phyloP scores from a whole-genome alignment of 2,113 vertebrate species.

The Stercorarius parasiticus region DNA sequence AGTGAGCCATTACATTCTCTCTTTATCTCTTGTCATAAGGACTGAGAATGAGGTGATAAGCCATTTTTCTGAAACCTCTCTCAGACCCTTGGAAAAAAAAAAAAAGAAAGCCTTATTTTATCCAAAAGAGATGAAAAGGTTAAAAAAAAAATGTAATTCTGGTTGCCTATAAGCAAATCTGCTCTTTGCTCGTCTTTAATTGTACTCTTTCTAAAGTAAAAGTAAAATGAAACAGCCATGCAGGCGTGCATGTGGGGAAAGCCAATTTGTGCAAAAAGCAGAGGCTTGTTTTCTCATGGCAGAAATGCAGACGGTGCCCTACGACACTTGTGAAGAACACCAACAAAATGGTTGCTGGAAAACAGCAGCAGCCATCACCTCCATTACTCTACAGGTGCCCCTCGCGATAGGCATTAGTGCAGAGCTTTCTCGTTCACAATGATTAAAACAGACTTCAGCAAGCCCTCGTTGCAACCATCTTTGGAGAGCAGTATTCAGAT shows the following conservation, averaged over 20 bases:
- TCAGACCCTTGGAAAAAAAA: background rate
- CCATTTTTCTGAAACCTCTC: conserved; percentile 33
- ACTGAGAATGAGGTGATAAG: conserved; percentile 40
- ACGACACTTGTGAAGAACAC: background rate
- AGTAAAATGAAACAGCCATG: background rate
- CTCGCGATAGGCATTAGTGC: background rate
- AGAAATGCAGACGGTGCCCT: background rate
- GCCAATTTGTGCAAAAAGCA: background rate
- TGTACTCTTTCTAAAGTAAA: background rate
- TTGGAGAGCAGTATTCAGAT: conserved; percentile 86
- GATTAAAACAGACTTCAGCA: conserved; percentile 75
- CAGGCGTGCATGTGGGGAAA: background rate
- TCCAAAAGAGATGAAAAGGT: background rate
- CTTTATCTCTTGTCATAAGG: conserved; percentile 40
- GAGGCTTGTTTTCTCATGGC: background rate
- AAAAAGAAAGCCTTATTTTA: background rate
- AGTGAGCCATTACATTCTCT: conserved; percentile 50
- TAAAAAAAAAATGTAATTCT: background rate
- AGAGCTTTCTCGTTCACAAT: conserved; percentile 52
- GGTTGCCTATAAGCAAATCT: background rate
- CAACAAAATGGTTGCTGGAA: conserved; percentile 36
- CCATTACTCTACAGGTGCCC: background rate
- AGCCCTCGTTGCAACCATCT: conserved; percentile 71
- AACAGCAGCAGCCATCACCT: background rate
- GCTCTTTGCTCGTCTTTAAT: background rate